phyloP scores from a whole-genome alignment of 2,888 invertebrate genomes.

The Rosalia funebris region DNA sequence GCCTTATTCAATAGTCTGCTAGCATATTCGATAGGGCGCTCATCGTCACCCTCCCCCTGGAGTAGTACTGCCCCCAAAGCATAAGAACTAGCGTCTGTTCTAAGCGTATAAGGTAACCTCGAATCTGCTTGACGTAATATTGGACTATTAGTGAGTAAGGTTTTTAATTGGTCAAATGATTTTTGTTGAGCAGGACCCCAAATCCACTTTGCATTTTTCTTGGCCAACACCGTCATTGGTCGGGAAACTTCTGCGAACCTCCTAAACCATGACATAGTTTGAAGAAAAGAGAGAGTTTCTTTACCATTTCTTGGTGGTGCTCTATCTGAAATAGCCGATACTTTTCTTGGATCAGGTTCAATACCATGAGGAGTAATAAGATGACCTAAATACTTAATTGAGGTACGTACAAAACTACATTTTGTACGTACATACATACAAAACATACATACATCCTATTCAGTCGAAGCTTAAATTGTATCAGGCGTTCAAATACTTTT shows the following conservation, averaged over 20 bases:
- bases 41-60: constrained; percentile 44
- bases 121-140: background rate
- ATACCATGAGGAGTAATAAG: constrained; percentile 37
- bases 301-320: too few species aligned
- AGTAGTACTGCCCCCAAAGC: constrained; percentile 36
- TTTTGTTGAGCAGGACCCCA: background rate
- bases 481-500: too few species aligned
- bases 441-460: too few species aligned
- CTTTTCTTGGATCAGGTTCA: too few species aligned
- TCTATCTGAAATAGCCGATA: too few species aligned
- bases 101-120: constrained; percentile 37
- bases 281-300: constrained; percentile 39
- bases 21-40: constrained; percentile 46
- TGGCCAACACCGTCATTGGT: constrained; percentile 28
- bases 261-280: constrained; percentile 40
- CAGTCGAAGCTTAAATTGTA: too few species aligned
- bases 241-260: constrained; percentile 25
- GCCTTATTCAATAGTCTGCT: constrained; percentile 1
- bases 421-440: too few species aligned
- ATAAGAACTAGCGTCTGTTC: constrained; percentile 45
- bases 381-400: constrained; percentile 43
- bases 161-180: background rate
- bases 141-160: background rate
- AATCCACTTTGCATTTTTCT: background rate
- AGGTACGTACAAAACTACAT: constrained; percentile 37